Base-by-base conservation (phyloP, 2,113 vertebrate species). In the Centropus unirufus region DNA sequence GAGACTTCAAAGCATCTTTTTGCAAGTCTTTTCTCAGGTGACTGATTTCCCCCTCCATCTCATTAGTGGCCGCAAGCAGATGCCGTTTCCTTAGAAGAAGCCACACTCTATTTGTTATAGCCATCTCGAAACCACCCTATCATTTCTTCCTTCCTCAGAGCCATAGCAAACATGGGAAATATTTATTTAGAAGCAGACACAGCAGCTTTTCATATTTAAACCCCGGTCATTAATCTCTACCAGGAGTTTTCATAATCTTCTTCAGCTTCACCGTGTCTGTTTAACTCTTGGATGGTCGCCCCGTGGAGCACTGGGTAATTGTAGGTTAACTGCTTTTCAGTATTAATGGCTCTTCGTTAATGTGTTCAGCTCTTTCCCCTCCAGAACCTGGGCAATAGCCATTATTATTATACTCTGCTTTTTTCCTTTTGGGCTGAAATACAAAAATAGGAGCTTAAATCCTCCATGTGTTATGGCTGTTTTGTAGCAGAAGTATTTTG, bases 151-250 rank as follows among this genome's bases (percentile, higher is more conserved):
- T 64, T 91, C 62, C 22, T 82, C 40, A 32, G 0, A 0, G 64
- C 44, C 80, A 46, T 3, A 0, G 61, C 0, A 0, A 75, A 94
- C 61, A 64, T 24, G 26, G 68, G 86, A 77, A 88, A 57, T 82
- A 95, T 90, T 93, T 85, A 80, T 93, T 80, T 89, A 68, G 76
- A 39, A 66, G 44, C 87, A 86, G 72, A 70, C 4, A 11, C 49
- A 58, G 92, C 69, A 82, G 79, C 16, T 89, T 87, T 89, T 90
- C 92, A 46, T 49, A 32, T 72, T 94, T 86, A 88, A 93, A 14
- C 69, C 64, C 40, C 83, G 64, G 79, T 64, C 86, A 92, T 93
- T 93, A 89, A 96, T 95, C 85, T 92, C 94, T 87, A 49, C n/a
- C 1, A 0, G 49, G 92, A 78, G 76, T 72, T 89, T 92, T 72